Evolutionary conservation across 2,113 vertebrate species (phyloP).

Genomic region (Nibea coibor): DNA sequence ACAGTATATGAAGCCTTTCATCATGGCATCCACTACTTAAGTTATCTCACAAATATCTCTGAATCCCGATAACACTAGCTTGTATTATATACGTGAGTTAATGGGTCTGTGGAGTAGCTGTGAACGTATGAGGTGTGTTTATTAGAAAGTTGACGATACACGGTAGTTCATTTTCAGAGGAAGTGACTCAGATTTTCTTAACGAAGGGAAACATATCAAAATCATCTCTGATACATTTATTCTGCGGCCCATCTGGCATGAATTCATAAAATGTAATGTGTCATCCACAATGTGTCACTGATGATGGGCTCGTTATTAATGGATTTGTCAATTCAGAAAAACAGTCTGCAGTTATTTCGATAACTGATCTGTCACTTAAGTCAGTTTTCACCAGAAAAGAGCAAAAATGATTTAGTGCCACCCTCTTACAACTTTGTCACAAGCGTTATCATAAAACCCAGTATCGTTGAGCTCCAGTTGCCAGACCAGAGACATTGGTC

Average conservation of each 20-base stretch:
- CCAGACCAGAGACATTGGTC: too few species aligned
- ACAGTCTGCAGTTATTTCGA: too few species aligned
- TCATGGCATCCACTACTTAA: constrained; percentile 24
- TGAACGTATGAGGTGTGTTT: constrained; percentile 6
- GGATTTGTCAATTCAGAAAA: too few species aligned
- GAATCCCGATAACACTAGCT: not conserved
- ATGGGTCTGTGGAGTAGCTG: not conserved
- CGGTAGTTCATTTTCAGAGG: not conserved
- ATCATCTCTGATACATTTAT: not conserved
- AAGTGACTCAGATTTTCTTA: constrained; percentile 17
- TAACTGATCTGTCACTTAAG: too few species aligned
- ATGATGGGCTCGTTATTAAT: not conserved
- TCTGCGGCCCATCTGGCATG: not conserved
- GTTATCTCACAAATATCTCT: constrained; percentile 11
- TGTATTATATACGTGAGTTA: not conserved
- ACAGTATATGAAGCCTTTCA: constrained; percentile 48
- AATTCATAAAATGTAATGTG: not conserved
- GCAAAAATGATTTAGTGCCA: too few species aligned
- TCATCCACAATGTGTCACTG: not conserved
- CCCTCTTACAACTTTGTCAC: too few species aligned
- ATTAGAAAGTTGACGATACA: not conserved
- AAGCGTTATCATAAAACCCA: too few species aligned
- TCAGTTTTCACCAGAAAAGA: too few species aligned
- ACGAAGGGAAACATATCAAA: constrained; percentile 1
- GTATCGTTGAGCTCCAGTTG: too few species aligned